phyloP scores from a whole-genome alignment of 2,888 invertebrate genomes.

The Pollenia angustigena region DNA sequence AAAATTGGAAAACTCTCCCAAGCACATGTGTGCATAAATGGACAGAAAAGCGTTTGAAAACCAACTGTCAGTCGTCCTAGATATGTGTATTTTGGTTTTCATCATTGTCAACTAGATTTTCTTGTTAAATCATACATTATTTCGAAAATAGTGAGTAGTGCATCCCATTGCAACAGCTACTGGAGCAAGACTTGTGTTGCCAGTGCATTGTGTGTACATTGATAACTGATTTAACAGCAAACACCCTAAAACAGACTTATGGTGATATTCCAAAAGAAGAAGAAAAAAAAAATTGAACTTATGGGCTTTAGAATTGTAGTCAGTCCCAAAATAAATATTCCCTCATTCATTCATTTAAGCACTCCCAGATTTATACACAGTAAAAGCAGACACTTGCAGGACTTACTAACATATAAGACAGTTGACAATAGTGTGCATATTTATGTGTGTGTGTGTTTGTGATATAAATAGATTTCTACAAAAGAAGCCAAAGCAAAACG shows the following conservation, averaged over 20 bases:
- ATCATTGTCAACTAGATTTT: slow-evolving; percentile 55
- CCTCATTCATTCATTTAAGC: slow-evolving; percentile 17
- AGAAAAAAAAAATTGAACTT: slow-evolving; percentile 42
- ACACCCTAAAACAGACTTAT: not conserved
- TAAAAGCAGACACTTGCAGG: not conserved
- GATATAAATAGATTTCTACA: slow-evolving; percentile 4
- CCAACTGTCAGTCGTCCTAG: slow-evolving; percentile 49
- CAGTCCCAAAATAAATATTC: slow-evolving; percentile 45
- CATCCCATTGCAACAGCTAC: not conserved
- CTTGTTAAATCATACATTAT: slow-evolving; percentile 24
- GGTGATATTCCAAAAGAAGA: not conserved
- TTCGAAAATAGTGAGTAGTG: not conserved
- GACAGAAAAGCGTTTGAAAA: slow-evolving; percentile 45
- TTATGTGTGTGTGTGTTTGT: not conserved
- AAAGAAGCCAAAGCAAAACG: slow-evolving; percentile 38
- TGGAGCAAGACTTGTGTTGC: not conserved
- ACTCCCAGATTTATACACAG: not conserved
- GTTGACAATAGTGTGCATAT: not conserved
- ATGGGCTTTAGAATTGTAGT: slow-evolving; percentile 44
- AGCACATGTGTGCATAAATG: not conserved
- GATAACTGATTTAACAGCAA: slow-evolving; percentile 32
- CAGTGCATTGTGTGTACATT: slow-evolving; percentile 13
- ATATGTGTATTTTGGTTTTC: slow-evolving; percentile 48
- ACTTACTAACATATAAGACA: not conserved
- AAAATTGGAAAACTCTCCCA: slow-evolving; percentile 22